These are phyloP conservation scores for Linepithema humile DNA, from an alignment of 1,140 invertebrate genomes.

Conservation along the genomic window DNA sequence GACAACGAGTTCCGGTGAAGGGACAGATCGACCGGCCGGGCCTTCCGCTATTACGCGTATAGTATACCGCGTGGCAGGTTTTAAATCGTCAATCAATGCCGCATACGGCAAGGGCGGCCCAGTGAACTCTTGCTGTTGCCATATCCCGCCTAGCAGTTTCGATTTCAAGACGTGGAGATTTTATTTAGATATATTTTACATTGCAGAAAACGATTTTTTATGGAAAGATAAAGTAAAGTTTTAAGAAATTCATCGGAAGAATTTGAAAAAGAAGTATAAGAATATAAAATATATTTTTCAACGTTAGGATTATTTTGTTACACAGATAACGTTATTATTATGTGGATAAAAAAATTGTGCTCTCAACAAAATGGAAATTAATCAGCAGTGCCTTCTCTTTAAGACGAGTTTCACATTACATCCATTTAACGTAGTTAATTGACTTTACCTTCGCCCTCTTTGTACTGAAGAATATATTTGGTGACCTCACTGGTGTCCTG, in stretches of 20 bases:
- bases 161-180: neutral
- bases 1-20: constrained; percentile 88
- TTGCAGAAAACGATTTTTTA: neutral
- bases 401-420: constrained; percentile 2
- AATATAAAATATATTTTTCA: neutral
- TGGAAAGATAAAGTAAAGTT: neutral
- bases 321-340: neutral
- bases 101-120: constrained; percentile 87
- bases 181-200: neutral
- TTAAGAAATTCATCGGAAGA: neutral
- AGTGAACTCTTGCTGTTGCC: constrained; percentile 88
- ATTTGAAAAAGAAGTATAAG: neutral
- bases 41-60: constrained; percentile 92
- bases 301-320: neutral
- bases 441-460: constrained; percentile 86
- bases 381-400: too few relatives aligned
- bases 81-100: constrained; percentile 88
- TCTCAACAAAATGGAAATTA: neutral
- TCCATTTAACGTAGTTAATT: neutral
- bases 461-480: constrained; percentile 90
- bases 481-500: constrained; percentile 89
- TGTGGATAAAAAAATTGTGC: neutral
- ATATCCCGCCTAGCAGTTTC: constrained; percentile 83
- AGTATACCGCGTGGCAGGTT: constrained; percentile 91
- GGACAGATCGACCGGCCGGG: constrained; percentile 89